Conservation (phyloP, 2,888 invertebrate species). For the Macroteleia sp. region DNA sequence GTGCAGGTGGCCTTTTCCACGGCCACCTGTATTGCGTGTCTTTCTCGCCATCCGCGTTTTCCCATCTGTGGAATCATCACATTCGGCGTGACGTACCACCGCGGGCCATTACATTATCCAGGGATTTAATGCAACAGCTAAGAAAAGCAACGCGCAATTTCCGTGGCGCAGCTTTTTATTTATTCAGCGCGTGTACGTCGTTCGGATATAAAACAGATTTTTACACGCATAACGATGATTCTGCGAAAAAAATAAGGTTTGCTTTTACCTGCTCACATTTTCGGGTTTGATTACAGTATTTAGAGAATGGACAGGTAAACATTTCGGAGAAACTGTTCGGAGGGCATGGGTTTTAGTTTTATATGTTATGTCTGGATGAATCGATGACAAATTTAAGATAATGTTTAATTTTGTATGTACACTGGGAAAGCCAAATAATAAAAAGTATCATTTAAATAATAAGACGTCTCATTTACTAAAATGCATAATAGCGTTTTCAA, state of each 20-base stretch:
- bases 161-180: constrained; percentile 9
- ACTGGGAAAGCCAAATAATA: too few relatives aligned
- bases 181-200: constrained; percentile 22
- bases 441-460: too few relatives aligned
- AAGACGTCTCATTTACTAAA: too few relatives aligned
- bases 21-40: constrained; percentile 72
- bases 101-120: constrained; percentile 33
- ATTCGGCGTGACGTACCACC: constrained; percentile 37
- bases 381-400: too few relatives aligned
- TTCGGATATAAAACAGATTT: constrained; percentile 21
- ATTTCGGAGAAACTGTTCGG: background rate
- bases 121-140: background rate
- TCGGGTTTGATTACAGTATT: constrained; percentile 20
- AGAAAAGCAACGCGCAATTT: constrained; percentile 16
- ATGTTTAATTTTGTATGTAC: too few relatives aligned
- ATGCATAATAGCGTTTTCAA: too few relatives aligned
- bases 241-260: background rate
- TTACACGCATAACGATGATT: constrained; percentile 13
- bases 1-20: constrained; percentile 75
- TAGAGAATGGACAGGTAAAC: background rate
- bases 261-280: background rate
- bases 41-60: constrained; percentile 64
- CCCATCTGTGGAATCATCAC: constrained; percentile 59
- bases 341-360: background rate
- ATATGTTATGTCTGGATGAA: too few relatives aligned